Base-by-base conservation (phyloP, 2,797 vertebrate species). In the Crax fasciolata region DNA sequence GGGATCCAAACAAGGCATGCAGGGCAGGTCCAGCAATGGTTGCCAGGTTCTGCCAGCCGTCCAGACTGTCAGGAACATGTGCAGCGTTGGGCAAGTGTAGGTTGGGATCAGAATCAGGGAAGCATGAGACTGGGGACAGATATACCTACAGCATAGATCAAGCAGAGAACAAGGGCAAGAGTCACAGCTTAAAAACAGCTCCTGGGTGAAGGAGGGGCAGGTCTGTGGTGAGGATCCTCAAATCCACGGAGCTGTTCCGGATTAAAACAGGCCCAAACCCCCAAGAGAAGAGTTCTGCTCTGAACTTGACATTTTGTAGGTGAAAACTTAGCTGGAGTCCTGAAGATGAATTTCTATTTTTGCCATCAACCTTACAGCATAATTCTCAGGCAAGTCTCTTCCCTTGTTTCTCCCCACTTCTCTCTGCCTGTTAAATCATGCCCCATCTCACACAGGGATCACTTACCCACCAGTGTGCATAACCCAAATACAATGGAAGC, bases 381-480 rank as follows among this genome's bases (percentile, higher is more conserved):
- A 58, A 27, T 17, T 82, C 24, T 62, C 24, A 44, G 32, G 12
- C 46, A 77, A 52, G 8, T 20, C 15, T 55, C 52, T 72, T 72
- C 3, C 30, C 11, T 48, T 46, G 14, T 35, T 82, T 66, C 55
- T 61, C 44, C n/a, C 63, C 44, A 32, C 18, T 5, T 38, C 38
- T 59, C 39, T 24, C 66, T 59, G 32, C 4, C 27, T 59, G 11
- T 41, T 67, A 27, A 48, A 73, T 65, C 30, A 41, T 11, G 13
- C 7, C 10, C 16, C 21, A 1, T 48, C 15, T 54, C 20, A 20
- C 0, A 0, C 9, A 48, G 24, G 12, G 28, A n/a, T 13, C n/a
- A 30, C 30, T 61, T 61, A 35, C 14, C 5, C 35, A 10, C 38
- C 38, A 48, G 8, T 15, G 58, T 9, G 2, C 8, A 1, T 9